A percentile compares a stretch with the other conserved stretches of the same genome.
Evolutionary conservation across 2,113 vertebrate species (phyloP).

Genomic region (Oceanites oceanicus): DNA sequence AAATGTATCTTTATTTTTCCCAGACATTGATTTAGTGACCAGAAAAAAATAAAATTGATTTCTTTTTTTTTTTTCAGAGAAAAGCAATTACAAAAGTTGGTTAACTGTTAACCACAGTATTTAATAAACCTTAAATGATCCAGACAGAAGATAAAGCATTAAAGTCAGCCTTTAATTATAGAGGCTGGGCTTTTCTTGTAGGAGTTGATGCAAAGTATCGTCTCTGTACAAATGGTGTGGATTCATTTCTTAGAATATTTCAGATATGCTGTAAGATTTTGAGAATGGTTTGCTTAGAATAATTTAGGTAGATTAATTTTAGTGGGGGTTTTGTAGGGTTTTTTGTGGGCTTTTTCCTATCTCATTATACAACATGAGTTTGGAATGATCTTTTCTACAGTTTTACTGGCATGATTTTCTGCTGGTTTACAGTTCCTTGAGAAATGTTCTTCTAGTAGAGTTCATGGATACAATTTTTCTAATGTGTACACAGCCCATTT

Average conservation of each 20-base stretch:
- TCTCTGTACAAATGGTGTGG: not conserved
- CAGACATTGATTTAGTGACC: not conserved
- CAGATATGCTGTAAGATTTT: not conserved
- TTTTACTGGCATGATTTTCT: not conserved
- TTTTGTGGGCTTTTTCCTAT: not conserved
- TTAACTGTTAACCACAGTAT: not conserved
- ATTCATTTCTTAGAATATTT: not conserved
- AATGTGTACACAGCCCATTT: not conserved
- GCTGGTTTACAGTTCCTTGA: not conserved
- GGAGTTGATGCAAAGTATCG: not conserved
- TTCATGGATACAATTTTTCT: not conserved
- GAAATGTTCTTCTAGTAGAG: not conserved
- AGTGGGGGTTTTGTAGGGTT: rapidly evolving
- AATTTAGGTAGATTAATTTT: not conserved
- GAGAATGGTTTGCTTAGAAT: not conserved
- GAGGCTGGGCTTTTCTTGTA: not conserved
- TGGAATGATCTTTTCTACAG: not conserved
- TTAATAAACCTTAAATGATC: not conserved
- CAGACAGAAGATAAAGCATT: not conserved
- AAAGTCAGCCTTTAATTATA: not conserved
- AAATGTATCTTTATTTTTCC: not conserved
- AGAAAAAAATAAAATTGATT: not conserved
- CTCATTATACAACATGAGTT: not conserved
- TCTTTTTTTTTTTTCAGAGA: not conserved
- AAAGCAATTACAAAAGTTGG: not conserved